A percentile compares a stretch with the other conserved stretches of the same genome.
Conservation (phyloP, 2,797 vertebrate species). For the Catharus ustulatus region DNA sequence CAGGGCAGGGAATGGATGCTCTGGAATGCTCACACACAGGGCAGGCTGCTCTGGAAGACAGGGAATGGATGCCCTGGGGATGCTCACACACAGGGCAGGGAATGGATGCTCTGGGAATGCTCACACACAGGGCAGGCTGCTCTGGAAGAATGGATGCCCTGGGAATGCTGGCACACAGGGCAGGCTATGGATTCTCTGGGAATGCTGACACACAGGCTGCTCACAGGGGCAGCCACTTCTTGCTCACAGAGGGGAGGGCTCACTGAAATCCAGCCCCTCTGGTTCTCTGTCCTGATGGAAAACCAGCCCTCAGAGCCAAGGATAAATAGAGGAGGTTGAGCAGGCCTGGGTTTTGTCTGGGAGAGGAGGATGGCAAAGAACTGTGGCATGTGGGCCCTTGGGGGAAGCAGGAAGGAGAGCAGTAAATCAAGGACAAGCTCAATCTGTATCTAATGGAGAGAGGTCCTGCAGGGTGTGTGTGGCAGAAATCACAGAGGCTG, state of each 20-base stretch:
- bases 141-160: no score
- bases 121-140: no score
- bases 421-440: neutral
- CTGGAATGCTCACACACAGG: no score
- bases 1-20: no score
- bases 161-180: no score
- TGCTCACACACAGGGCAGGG: no score
- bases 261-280: neutral
- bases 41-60: no score
- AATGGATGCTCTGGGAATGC: no score
- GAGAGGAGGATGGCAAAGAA: neutral
- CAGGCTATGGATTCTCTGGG: neutral
- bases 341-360: neutral
- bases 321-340: neutral
- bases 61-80: no score
- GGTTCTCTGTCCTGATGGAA: neutral
- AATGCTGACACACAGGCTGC: neutral
- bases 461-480: neutral
- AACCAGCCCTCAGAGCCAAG: neutral
- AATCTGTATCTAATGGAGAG: fast-evolving
- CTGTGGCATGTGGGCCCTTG: neutral
- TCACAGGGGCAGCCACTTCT: neutral
- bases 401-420: neutral
- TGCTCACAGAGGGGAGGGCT: neutral
- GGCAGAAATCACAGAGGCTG: neutral